Conservation (phyloP, 35 echinoderm and acorn worm species). For the Apostichopus japonicus region DNA sequence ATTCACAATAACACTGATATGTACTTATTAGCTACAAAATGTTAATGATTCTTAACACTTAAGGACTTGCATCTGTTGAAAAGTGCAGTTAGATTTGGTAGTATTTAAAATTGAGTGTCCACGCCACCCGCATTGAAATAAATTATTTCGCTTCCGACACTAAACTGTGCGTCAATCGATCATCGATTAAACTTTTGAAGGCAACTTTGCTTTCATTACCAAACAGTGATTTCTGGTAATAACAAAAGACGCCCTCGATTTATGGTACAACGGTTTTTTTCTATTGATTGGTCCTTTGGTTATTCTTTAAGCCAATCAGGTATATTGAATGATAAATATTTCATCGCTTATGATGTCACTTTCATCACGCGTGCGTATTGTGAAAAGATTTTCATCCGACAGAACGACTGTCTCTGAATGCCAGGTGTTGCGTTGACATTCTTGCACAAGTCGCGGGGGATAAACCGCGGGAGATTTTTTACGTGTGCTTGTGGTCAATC, state of each 20-base stretch:
- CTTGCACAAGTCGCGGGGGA: not conserved
- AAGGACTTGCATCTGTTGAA: no score
- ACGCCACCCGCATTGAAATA: no score
- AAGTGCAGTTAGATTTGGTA: no score
- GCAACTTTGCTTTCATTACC: not conserved
- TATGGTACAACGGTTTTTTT: not conserved
- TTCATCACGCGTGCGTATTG: not conserved
- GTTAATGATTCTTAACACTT: no score
- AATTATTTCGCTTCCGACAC: no score
- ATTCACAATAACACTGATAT: no score
- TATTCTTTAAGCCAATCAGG: slow-evolving; percentile 56
- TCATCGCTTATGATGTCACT: slow-evolving; percentile 11
- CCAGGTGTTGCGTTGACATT: slow-evolving; percentile 26
- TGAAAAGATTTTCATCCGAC: not conserved
- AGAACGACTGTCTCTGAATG: not conserved
- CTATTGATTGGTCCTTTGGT: slow-evolving; percentile 48
- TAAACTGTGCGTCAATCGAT: no score
- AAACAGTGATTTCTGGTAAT: slow-evolving; percentile 22
- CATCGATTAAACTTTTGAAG: no score
- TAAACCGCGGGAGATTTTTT: not conserved
- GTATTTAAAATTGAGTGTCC: no score
- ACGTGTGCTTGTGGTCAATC: slow-evolving; percentile 47
- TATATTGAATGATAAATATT: slow-evolving; percentile 55
- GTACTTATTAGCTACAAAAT: no score
- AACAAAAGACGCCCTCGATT: slow-evolving; percentile 16